These are phyloP conservation scores for Synanthedon tipuliformis DNA, from an alignment of 2,888 invertebrate species.

Conservation along the genomic window DNA sequence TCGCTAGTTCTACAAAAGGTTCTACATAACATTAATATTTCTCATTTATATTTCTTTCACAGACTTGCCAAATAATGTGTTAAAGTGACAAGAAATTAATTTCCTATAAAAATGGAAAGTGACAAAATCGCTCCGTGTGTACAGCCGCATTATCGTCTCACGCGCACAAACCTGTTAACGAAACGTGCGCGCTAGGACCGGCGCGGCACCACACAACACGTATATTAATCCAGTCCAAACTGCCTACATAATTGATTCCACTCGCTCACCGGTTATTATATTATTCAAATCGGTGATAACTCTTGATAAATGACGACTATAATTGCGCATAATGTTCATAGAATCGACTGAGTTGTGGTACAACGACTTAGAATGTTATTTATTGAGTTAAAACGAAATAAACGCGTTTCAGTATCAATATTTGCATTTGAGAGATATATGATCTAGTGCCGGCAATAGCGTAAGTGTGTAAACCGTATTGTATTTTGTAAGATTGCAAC, in stretches of 20 bases:
- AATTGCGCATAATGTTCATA: constrained; percentile 30
- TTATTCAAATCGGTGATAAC: constrained; percentile 37
- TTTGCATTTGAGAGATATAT: constrained; percentile 14
- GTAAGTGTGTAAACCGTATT: neutral
- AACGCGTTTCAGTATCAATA: constrained; percentile 13
- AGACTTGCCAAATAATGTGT: no score
- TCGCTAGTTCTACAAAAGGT: fast-evolving
- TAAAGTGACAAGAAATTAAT: no score
- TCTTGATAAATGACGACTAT: constrained; percentile 35
- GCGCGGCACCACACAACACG: constrained; percentile 17
- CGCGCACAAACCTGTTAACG: constrained; percentile 8
- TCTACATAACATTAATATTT: no score
- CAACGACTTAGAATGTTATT: constrained; percentile 7
- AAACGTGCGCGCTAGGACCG: constrained; percentile 3
- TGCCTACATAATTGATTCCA: constrained; percentile 19
- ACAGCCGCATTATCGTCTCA: constrained; percentile 6
- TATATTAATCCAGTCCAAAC: constrained; percentile 15
- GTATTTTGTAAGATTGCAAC: constrained; percentile 3
- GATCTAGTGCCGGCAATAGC: neutral
- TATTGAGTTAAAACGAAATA: constrained; percentile 5
- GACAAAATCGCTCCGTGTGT: constrained; percentile 10
- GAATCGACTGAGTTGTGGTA: constrained; percentile 7
- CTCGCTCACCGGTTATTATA: constrained; percentile 16
- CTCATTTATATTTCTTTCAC: no score
- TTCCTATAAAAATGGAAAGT: constrained; percentile 8